A percentile compares a stretch with the other conserved stretches of the same genome.
These are phyloP conservation scores for Neosilurus hyrtlii DNA, from an alignment of 2,797 vertebrate genomes.

Conservation along the genomic window DNA sequence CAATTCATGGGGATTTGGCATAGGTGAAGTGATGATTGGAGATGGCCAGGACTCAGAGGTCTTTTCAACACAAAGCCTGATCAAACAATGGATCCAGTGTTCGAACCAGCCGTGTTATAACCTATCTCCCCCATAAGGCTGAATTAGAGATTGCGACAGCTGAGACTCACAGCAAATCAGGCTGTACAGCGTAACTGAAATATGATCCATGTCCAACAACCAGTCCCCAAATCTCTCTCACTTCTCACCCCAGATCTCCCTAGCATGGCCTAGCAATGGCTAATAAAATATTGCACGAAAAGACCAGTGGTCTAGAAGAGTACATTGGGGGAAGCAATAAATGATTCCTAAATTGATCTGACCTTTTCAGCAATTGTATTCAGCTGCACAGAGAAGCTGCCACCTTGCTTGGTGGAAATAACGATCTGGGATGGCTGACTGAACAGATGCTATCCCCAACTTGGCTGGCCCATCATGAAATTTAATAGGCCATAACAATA, in stretches of 20 bases:
- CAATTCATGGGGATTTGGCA: neutral
- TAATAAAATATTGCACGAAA: constrained; percentile 47
- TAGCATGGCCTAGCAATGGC: constrained; percentile 46
- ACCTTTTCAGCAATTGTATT: constrained; percentile 69
- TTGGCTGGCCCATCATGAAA: constrained; percentile 63
- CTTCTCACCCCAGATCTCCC: constrained; percentile 41
- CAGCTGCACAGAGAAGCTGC: constrained; percentile 60
- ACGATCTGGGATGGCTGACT: constrained; percentile 60
- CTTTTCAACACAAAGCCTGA: constrained; percentile 27
- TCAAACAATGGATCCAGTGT: constrained; percentile 33
- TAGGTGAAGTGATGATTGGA: neutral
- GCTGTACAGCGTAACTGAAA: constrained; percentile 17
- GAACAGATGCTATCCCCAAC: constrained; percentile 67
- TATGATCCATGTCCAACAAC: constrained; percentile 5
- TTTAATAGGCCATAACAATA: constrained; percentile 74
- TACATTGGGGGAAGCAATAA: constrained; percentile 66
- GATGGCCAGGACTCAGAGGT: constrained; percentile 1
- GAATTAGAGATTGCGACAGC: constrained; percentile 20
- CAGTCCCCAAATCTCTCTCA: constrained; percentile 15
- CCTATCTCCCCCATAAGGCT: constrained; percentile 10
- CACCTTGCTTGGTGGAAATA: constrained; percentile 57
- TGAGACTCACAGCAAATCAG: constrained; percentile 16
- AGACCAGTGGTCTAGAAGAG: constrained; percentile 53
- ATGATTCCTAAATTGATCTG: constrained; percentile 69
- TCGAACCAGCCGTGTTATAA: neutral